Conservation (phyloP, 2,888 invertebrate species). For the Aspidiotus destructor region DNA sequence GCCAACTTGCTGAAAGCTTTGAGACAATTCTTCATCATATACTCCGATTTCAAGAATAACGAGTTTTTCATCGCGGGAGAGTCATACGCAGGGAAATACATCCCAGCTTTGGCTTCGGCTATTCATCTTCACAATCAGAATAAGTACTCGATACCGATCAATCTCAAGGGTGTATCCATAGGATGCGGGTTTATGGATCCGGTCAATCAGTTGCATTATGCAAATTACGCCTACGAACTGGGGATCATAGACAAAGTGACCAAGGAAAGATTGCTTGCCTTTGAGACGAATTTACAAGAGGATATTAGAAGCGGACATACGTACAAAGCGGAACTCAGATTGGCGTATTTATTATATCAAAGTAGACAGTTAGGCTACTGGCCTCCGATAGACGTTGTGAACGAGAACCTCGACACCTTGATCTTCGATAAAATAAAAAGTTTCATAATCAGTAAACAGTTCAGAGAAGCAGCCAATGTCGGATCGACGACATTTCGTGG, state of each 20-base stretch:
- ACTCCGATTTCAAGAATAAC: conserved; percentile 60
- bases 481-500: conserved; percentile 65
- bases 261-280: conserved; percentile 49
- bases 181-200: conserved; percentile 68
- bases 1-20: conserved; percentile 65
- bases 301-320: conserved; percentile 56
- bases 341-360: conserved; percentile 37
- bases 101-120: conserved; percentile 65
- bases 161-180: neutral
- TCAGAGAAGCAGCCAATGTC: conserved; percentile 60
- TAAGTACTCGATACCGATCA: conserved; percentile 41
- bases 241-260: conserved; percentile 50
- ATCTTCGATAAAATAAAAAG: conserved; percentile 35
- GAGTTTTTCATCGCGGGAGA: conserved; percentile 83
- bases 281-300: conserved; percentile 50
- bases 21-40: conserved; percentile 72
- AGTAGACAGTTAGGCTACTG: neutral
- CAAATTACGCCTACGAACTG: conserved; percentile 67
- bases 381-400: neutral
- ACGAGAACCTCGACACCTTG: conserved; percentile 41
- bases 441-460: conserved; percentile 34
- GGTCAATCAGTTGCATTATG: conserved; percentile 62
- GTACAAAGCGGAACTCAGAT: conserved; percentile 58
- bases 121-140: conserved; percentile 48
- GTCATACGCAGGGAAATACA: conserved; percentile 74